A percentile compares a stretch with the other conserved stretches of the same genome.
Conservation (phyloP, 1,140 invertebrate species). For the Megathymus violae region DNA sequence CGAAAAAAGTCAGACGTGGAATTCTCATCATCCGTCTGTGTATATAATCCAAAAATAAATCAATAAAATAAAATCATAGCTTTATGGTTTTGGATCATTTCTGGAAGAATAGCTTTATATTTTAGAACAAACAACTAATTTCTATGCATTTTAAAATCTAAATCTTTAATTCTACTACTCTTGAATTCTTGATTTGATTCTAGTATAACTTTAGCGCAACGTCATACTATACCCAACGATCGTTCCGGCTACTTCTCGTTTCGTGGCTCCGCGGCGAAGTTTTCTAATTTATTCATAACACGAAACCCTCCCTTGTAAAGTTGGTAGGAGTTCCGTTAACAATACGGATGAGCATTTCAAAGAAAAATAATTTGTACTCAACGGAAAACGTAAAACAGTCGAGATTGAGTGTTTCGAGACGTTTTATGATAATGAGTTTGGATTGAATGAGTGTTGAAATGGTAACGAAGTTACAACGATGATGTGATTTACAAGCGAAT, state of each 20-base stretch:
- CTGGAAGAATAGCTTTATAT: too few species aligned
- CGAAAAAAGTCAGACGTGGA: too few species aligned
- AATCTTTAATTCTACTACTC: too few species aligned
- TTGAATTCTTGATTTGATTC: too few species aligned
- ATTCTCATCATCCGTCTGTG: too few species aligned
- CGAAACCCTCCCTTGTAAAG: constrained; percentile 62
- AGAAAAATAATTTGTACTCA: constrained; percentile 62
- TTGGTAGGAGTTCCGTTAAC: constrained; percentile 65
- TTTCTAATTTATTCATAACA: constrained; percentile 81
- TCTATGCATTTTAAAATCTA: too few species aligned
- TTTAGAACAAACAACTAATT: too few species aligned
- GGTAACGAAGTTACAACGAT: neutral
- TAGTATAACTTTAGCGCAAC: too few species aligned
- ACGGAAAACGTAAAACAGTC: constrained; percentile 41
- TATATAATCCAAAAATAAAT: too few species aligned
- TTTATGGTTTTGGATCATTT: too few species aligned
- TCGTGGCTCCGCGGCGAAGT: constrained; percentile 54
- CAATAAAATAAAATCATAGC: too few species aligned
- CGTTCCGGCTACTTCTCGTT: constrained; percentile 31
- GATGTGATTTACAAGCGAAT: neutral
- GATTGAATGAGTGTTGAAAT: constrained; percentile 7
- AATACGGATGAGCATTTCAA: constrained; percentile 66
- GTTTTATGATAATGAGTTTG: constrained; percentile 37
- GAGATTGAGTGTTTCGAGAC: constrained; percentile 38
- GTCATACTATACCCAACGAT: constrained; percentile 4